A percentile compares a stretch with the other conserved stretches of the same genome.
These are phyloP conservation scores for Formica exsecta DNA, from an alignment of 1,140 invertebrate genomes.

Conservation along the genomic window DNA sequence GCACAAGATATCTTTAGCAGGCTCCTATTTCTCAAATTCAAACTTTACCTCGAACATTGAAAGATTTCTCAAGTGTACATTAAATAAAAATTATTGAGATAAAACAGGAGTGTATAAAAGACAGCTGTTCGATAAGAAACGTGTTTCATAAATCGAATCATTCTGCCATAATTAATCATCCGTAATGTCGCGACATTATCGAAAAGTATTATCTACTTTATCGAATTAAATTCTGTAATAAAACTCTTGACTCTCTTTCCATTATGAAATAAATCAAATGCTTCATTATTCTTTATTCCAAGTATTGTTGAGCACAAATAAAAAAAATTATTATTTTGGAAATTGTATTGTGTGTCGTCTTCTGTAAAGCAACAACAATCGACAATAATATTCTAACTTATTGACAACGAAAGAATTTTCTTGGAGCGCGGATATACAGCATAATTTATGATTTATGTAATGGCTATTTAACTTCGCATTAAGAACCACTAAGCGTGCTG, in stretches of 20 bases:
- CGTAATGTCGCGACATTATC: background rate
- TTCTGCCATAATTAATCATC: background rate
- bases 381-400: background rate
- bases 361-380: background rate
- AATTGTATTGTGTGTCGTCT: background rate
- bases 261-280: background rate
- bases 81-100: background rate
- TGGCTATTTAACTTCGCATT: background rate
- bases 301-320: background rate
- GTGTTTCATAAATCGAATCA: background rate
- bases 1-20: no score
- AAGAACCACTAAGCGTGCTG: background rate
- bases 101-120: background rate
- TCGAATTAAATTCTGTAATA: background rate
- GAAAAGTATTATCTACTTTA: conserved; percentile 1
- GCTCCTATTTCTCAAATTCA: background rate
- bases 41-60: background rate
- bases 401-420: background rate
- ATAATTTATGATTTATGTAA: conserved; percentile 4
- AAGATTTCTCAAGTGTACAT: background rate
- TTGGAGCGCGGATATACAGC: background rate
- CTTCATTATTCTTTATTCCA: background rate
- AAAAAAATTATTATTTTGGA: background rate
- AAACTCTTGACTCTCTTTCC: background rate
- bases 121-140: background rate